These are phyloP conservation scores for Cataglyphis cursor DNA, from an alignment of 2,888 invertebrate genomes.

Conservation along the genomic window DNA sequence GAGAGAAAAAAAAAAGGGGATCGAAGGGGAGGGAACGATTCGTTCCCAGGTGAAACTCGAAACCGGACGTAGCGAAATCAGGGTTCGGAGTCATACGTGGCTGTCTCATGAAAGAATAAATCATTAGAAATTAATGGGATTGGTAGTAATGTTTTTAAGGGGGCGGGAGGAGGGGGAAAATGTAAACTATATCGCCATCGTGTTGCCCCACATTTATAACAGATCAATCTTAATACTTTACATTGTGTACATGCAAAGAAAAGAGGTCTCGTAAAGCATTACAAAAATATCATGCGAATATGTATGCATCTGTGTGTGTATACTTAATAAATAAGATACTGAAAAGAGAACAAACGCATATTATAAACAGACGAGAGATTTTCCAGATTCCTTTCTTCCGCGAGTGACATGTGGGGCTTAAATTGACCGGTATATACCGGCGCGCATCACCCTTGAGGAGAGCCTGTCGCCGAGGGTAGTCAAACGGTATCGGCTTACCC, in stretches of 20 bases:
- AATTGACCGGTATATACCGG: constrained; percentile 79
- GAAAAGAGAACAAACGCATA: constrained; percentile 35
- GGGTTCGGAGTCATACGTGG: constrained; percentile 28
- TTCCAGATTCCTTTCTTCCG: constrained; percentile 72
- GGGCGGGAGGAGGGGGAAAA: neutral
- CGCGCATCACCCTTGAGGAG: constrained; percentile 71
- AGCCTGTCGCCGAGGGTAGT: constrained; percentile 69
- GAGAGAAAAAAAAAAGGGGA: constrained; percentile 43
- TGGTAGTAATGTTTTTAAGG: constrained; percentile 9
- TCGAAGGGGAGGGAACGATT: constrained; percentile 29
- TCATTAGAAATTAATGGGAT: constrained; percentile 37
- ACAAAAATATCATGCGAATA: neutral
- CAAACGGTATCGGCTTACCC: constrained; percentile 85
- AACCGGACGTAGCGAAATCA: constrained; percentile 70
- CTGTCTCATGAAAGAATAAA: constrained; percentile 9
- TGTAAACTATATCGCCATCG: neutral
- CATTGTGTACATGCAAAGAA: neutral
- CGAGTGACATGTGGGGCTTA: constrained; percentile 75
- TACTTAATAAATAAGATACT: constrained; percentile 24
- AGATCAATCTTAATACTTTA: neutral
- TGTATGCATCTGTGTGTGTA: neutral
- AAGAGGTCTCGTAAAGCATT: neutral
- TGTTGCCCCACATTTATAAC: neutral
- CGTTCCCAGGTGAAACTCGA: constrained; percentile 77
- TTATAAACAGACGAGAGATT: constrained; percentile 64